Conservation (phyloP, 2,888 invertebrate species). For the Cantharis lateralis region DNA sequence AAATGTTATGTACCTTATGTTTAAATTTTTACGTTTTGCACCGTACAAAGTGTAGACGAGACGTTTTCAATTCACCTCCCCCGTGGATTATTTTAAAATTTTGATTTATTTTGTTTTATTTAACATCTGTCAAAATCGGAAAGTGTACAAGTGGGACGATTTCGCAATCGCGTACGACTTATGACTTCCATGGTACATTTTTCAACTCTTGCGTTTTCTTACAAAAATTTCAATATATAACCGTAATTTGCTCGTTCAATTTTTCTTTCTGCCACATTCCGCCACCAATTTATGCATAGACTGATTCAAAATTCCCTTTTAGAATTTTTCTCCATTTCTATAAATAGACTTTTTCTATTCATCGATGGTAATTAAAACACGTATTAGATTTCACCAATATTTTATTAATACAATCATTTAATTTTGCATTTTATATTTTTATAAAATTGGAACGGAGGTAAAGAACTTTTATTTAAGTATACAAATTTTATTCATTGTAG, state of each 20-base stretch:
- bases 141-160: conserved; percentile 51
- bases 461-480: not conserved
- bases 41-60: conserved; percentile 1
- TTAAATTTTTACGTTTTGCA: conserved; percentile 2
- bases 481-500: too few relatives aligned
- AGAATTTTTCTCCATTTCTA: not conserved
- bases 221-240: not conserved
- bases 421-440: not conserved
- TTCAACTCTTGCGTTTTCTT: not conserved
- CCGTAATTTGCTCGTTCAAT: not conserved
- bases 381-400: not conserved
- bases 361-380: not conserved
- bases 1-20: conserved; percentile 21
- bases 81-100: conserved; percentile 19
- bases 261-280: not conserved
- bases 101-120: conserved; percentile 32
- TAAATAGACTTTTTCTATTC: not conserved
- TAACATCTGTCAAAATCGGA: conserved; percentile 36
- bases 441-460: not conserved
- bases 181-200: not conserved
- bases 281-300: not conserved
- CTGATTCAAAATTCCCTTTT: not conserved
- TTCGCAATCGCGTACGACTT: conserved; percentile 46
- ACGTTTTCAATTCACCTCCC: conserved; percentile 32
- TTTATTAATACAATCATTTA: not conserved